A percentile compares a stretch with the other conserved stretches of the same genome.
Evolutionary conservation across 2,888 invertebrate species (phyloP).

Genomic region (Diachrysia chrysitis): DNA sequence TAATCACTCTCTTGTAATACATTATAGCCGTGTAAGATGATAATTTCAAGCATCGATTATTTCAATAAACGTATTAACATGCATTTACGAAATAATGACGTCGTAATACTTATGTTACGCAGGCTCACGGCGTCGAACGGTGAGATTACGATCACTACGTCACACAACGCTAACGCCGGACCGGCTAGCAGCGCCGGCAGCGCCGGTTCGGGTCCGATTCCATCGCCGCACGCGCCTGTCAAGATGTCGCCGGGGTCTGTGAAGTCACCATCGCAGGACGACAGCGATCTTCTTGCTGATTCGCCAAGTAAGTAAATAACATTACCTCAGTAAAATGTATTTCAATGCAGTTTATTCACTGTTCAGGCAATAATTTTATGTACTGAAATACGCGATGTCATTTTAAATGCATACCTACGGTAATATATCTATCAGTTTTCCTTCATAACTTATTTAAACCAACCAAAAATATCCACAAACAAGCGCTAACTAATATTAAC

Average conservation of each 20-base stretch:
- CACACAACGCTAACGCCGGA: slow-evolving; percentile 88
- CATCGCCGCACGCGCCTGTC: slow-evolving; percentile 88
- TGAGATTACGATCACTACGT: slow-evolving; percentile 95
- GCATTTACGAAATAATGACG: slow-evolving; percentile 50
- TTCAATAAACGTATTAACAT: slow-evolving; percentile 29
- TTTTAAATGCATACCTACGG: neutral
- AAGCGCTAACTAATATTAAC: slow-evolving; percentile 8
- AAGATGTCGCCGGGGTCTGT: slow-evolving; percentile 91
- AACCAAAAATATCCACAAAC: slow-evolving; percentile 3
- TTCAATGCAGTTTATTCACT: too few relatives aligned
- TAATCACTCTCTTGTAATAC: slow-evolving; percentile 18
- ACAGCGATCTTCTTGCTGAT: slow-evolving; percentile 93
- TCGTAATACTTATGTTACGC: slow-evolving; percentile 50
- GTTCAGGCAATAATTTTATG: too few relatives aligned
- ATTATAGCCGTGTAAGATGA: slow-evolving; percentile 10
- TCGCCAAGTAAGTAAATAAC: slow-evolving; percentile 93
- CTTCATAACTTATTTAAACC: neutral
- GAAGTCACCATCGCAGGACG: slow-evolving; percentile 91
- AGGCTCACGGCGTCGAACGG: slow-evolving; percentile 94
- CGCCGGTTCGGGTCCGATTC: slow-evolving; percentile 82
- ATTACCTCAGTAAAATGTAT: neutral
- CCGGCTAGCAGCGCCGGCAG: slow-evolving; percentile 87
- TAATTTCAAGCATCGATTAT: slow-evolving; percentile 21
- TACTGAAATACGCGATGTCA: neutral
- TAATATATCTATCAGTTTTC: neutral